phyloP scores from a whole-genome alignment of 1,140 invertebrate species.

The Meloidogyne hapla region DNA sequence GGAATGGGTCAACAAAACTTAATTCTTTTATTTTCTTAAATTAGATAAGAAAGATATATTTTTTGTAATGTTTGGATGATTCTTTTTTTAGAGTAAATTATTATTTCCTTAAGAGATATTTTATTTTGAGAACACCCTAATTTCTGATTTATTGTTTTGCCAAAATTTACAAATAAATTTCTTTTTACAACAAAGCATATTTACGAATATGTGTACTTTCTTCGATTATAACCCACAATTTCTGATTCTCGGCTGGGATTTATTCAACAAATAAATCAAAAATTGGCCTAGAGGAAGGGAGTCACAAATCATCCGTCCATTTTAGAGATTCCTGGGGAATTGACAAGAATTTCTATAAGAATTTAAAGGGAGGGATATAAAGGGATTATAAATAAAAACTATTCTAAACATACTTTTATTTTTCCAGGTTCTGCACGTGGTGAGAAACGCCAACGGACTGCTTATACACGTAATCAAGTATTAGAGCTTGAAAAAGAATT shows the following conservation, averaged over 20 bases:
- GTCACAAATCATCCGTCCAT: too few species aligned
- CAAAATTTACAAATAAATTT: background rate
- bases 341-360: background rate
- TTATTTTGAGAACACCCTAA: too few species aligned
- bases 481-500: slow-evolving; percentile 94
- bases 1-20: slow-evolving; percentile 1
- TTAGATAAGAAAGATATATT: background rate
- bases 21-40: background rate
- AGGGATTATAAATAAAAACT: background rate
- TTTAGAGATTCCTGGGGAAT: background rate
- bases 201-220: background rate
- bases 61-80: too few species aligned
- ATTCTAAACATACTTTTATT: background rate
- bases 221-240: slow-evolving; percentile 5
- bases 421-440: slow-evolving; percentile 41
- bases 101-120: background rate
- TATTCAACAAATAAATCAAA: slow-evolving; percentile 24
- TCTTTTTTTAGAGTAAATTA: too few species aligned
- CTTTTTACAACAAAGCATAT: background rate
- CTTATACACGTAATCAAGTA: slow-evolving; percentile 92
- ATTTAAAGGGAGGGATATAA: background rate
- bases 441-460: slow-evolving; percentile 83
- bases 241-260: slow-evolving; percentile 9
- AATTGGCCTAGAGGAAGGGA: background rate
- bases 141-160: background rate